Evolutionary conservation across 2,888 invertebrate genomes (phyloP).

Genomic region (Subacronicta megacephala): DNA sequence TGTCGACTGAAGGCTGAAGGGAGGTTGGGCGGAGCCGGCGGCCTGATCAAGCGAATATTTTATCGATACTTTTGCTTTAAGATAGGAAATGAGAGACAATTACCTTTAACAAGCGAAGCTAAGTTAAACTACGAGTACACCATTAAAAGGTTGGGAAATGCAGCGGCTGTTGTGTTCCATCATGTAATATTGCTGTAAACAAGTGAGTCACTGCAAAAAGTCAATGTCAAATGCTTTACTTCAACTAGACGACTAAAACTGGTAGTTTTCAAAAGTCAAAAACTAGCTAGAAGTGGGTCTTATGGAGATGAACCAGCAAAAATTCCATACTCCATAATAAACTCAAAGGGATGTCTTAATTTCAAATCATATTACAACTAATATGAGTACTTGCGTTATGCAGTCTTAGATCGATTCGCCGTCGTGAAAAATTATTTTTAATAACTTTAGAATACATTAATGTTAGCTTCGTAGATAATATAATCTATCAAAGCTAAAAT

Average conservation of each 20-base stretch:
- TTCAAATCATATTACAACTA: no score
- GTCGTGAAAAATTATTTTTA: no score
- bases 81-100: conserved; percentile 59
- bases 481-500: conserved; percentile 9
- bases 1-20: conserved; percentile 80
- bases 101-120: conserved; percentile 24
- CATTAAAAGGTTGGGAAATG: conserved; percentile 22
- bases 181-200: conserved; percentile 1
- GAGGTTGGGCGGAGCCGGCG: conserved; percentile 71
- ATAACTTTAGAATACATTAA: no score
- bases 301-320: no score
- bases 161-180: conserved; percentile 7
- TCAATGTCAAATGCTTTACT: no score
- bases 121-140: conserved; percentile 22
- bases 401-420: no score
- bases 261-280: no score
- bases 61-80: conserved; percentile 60
- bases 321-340: no score
- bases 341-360: no score
- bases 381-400: no score
- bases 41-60: conserved; percentile 56
- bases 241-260: no score
- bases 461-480: neutral
- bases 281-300: no score
- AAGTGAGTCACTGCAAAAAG: neutral